phyloP scores from a whole-genome alignment of 1,140 invertebrate genomes.

The Acromyrmex heyeri region DNA sequence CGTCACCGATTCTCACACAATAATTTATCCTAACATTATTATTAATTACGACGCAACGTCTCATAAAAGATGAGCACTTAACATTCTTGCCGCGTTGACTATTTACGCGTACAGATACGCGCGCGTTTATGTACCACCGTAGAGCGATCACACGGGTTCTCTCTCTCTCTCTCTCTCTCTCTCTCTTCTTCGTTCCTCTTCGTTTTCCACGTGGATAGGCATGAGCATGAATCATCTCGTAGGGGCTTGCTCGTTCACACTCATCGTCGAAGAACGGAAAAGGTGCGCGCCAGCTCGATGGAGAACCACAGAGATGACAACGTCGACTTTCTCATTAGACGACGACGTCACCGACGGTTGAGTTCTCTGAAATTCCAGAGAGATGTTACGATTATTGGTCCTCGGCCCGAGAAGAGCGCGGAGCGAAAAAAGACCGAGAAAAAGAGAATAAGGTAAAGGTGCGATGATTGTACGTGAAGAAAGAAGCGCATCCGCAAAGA shows the following conservation, averaged over 20 bases:
- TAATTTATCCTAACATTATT: constrained; percentile 60
- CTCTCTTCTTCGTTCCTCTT: constrained; percentile 28
- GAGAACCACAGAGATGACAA: constrained; percentile 56
- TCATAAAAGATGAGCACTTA: constrained; percentile 56
- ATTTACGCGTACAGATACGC: constrained; percentile 50
- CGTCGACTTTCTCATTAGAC: constrained; percentile 70
- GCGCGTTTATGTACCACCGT: constrained; percentile 34
- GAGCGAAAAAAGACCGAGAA: constrained; percentile 21
- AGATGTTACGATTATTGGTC: constrained; percentile 76
- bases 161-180: neutral
- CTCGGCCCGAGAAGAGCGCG: constrained; percentile 14
- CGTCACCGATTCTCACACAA: neutral
- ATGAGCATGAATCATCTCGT: constrained; percentile 74
- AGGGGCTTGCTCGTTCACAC: constrained; percentile 67
- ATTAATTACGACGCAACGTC: constrained; percentile 59
- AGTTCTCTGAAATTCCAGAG: constrained; percentile 65
- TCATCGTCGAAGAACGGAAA: constrained; percentile 68
- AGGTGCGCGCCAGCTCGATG: constrained; percentile 39
- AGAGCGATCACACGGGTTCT: constrained; percentile 46
- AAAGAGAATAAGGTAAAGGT: constrained; percentile 33
- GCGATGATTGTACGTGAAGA: constrained; percentile 9
- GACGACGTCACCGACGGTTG: constrained; percentile 40
- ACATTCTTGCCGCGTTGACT: constrained; percentile 47
- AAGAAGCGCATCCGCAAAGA: constrained; percentile 44
- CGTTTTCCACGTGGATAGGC: constrained; percentile 73